Evolutionary conservation across 2,888 invertebrate genomes (phyloP), one percentile per base, ranked within the genome.

Genomic region (Elaeidobius kamerunicus): DNA sequence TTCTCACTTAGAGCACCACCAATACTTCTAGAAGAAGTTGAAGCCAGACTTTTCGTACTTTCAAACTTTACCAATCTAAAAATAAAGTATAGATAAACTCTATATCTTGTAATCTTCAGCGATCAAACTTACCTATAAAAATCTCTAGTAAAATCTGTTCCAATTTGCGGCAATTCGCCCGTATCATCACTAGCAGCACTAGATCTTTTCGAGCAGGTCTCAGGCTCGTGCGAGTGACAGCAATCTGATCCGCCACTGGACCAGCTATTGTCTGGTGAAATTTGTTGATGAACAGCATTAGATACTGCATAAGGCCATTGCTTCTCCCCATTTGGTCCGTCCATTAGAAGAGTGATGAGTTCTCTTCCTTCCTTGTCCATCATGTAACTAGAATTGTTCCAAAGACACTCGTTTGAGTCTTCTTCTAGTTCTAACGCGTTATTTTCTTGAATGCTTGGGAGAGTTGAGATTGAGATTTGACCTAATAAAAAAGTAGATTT

Each of bases 11-110:
- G 69, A 45, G 75, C 76, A 18, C 76, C 78, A 7, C 83, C 81
- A 35, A 83, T 71, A 60, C 83, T 83, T 67, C 83, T 78, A 50
- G 84, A 85, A 38, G 85, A 85, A 64, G 84, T 86, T 27, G 86
- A 86, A 34, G 86, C 86, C 67, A 88, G 74, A 69, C 87, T 87
- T 69, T 86, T 86, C 56, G 85, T 86, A 72, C 87, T 88, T 69
- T 87, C 88, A 67, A 87, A 87, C 73, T 87, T 87, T 39, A 88
- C 88, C 57, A 88, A 78, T 23, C 86, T 81, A 65, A 27, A 46
- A 52, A 27, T 6, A 14, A 18, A 30, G 2, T 18, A 27, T 35
- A 15, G 16, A 20, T 20, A 48, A 18, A 38, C 2, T 28, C 3
- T 19, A 36, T 12, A 36, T 38, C 12, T 7, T n/a, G 9, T 16